Evolutionary conservation across 2,888 invertebrate species (phyloP), one percentile per base, ranked within the genome.

Genomic region (Podabrus alpinus): DNA sequence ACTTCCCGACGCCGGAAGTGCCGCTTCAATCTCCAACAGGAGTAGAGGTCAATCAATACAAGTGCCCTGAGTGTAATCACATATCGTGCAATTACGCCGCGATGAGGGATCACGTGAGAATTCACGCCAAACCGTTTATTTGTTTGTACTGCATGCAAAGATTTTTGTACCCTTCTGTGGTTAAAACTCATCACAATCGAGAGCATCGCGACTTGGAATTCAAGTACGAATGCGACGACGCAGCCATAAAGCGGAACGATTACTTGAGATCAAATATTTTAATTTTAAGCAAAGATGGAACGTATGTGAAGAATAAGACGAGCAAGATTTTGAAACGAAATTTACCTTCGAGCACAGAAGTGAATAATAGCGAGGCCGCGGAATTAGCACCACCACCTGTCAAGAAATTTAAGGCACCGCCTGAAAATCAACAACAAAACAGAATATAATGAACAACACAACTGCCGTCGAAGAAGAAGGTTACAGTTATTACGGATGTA

Each of bases 401-500:
- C 11, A 64, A 64, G n/a, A 67, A 25, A 60, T 29, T 17, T n/a
- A 72, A 75, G 45, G 25, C 13, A 73, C 72, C 4, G 77, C 75
- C 16, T 66, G 75, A 19, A 79, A 79, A 61, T 77, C 78, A 9
- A 79, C 78, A 0, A 84, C 88, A 0, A 85, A 84, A 21, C 80
- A 80, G 24, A 77, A 83, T 0, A 66, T 75, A 10, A 71, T 77
- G 0, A 84, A 84, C 1, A 79, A 78, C 9, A 80, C 76, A 0
- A 78, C 77, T n/a, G 73, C 75, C 5, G n/a, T n/a, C n/a, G n/a
- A n/a, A n/a, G 25, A 59, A 0, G 87, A 79, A 68, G 83, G 86
- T 45, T 89, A 85, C 78, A 90, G 91, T 0, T 89, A 86, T 79
- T 92, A 92, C 71, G 90, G 90, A 0, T 83, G 84, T 1, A 85